A percentile compares a stretch with the other conserved stretches of the same genome.
Conservation (phyloP, 2,797 vertebrate species). For the Crenuchus spilurus region DNA sequence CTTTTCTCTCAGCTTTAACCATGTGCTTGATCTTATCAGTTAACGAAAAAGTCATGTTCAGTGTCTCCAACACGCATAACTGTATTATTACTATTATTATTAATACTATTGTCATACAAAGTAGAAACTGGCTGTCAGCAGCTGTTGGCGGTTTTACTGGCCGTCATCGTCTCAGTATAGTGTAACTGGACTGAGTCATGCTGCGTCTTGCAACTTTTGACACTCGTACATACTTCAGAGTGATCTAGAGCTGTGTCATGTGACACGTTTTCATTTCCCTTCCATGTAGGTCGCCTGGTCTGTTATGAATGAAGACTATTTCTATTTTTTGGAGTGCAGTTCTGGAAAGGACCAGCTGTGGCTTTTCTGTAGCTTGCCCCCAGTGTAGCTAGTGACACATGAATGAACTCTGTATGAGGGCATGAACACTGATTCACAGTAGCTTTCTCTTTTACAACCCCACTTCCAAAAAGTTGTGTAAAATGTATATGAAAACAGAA, state of each 20-base stretch:
- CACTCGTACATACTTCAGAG: neutral
- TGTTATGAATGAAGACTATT: neutral
- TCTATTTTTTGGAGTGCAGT: neutral
- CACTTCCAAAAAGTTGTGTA: too few relatives aligned
- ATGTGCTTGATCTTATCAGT: too few relatives aligned
- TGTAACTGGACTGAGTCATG: slow-evolving; percentile 4
- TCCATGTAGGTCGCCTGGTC: neutral
- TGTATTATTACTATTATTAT: too few relatives aligned
- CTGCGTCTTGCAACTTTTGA: slow-evolving; percentile 9
- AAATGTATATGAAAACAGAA: too few relatives aligned
- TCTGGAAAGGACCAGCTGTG: neutral
- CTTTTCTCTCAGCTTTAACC: too few relatives aligned
- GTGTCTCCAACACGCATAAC: too few relatives aligned
- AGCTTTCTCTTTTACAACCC: neutral
- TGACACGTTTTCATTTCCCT: neutral
- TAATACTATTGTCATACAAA: neutral
- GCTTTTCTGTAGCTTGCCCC: neutral
- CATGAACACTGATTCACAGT: neutral
- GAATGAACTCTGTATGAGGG: neutral
- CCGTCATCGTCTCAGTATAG: slow-evolving; percentile 6
- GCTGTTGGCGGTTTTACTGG: neutral
- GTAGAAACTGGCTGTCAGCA: neutral
- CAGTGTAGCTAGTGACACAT: neutral
- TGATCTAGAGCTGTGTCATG: slow-evolving; percentile 24
- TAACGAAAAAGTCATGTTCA: neutral